A percentile compares a stretch with the other conserved stretches of the same genome.
These are phyloP conservation scores for Campoletis sonorensis DNA, from an alignment of 1,140 invertebrate genomes.

Conservation along the genomic window DNA sequence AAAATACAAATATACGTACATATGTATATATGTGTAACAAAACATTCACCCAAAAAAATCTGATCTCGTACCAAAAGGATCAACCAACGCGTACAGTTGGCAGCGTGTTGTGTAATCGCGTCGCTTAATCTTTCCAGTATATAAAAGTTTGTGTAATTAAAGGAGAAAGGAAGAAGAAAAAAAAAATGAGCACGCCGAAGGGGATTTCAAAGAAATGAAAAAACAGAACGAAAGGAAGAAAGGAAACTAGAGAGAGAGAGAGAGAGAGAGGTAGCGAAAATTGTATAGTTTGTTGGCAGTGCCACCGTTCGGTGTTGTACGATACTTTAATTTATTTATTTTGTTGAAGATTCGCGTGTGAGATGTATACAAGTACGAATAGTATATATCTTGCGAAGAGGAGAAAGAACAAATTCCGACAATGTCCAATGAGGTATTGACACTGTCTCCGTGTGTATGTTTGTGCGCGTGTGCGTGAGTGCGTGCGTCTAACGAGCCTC, in stretches of 20 bases:
- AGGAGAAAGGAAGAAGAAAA: not conserved
- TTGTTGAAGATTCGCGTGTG: slow-evolving; percentile 11
- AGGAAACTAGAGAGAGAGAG: not conserved
- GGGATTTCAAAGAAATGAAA: not conserved
- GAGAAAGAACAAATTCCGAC: slow-evolving; percentile 5
- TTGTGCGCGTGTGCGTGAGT: too few relatives aligned
- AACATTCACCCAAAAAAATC: not conserved
- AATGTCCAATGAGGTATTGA: slow-evolving; percentile 24
- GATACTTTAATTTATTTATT: slow-evolving; percentile 24
- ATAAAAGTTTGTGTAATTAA: not conserved
- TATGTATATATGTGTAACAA: not conserved
- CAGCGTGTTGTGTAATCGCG: slow-evolving; percentile 7
- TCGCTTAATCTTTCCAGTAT: not conserved
- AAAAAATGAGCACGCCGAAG: not conserved
- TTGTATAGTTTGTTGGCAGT: slow-evolving; percentile 13
- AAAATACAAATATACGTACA: not conserved
- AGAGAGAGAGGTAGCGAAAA: not conserved
- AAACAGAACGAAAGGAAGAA: not conserved
- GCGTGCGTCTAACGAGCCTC: slow-evolving; percentile 23
- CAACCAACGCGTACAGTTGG: not conserved
- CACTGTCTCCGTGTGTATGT: too few relatives aligned
- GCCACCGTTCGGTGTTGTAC: slow-evolving; percentile 24
- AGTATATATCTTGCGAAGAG: slow-evolving; percentile 7
- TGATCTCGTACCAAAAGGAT: slow-evolving; percentile 34
- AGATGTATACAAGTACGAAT: slow-evolving; percentile 22